Conservation (phyloP, 2,113 vertebrate species). For the Alouatta palliata region DNA sequence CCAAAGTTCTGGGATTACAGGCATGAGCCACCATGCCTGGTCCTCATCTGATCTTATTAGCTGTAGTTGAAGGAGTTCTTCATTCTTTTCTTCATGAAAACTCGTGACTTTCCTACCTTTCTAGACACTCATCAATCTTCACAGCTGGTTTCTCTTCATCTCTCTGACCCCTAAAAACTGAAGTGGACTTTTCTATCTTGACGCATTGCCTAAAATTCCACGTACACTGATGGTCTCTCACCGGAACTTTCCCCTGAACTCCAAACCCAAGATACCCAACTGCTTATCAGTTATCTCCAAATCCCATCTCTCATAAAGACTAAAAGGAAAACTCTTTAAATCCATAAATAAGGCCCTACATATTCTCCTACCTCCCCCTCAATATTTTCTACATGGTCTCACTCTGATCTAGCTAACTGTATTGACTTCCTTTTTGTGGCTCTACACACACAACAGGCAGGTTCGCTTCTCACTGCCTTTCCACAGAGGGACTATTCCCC, state of each 20-base stretch:
- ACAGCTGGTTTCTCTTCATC: not conserved
- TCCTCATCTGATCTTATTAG: not conserved
- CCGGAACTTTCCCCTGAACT: not conserved
- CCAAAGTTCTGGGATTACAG: too few species aligned
- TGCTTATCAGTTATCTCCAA: not conserved
- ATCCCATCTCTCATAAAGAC: not conserved
- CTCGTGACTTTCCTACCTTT: not conserved
- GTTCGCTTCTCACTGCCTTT: not conserved
- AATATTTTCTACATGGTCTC: not conserved
- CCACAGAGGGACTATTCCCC: not conserved
- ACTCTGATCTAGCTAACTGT: not conserved
- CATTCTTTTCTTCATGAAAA: slow-evolving; percentile 17
- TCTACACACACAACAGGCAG: not conserved
- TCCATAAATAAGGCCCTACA: not conserved
- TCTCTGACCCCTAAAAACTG: not conserved
- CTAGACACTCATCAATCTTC: not conserved
- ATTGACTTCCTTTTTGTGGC: not conserved
- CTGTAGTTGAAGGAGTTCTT: not conserved
- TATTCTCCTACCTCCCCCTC: not conserved
- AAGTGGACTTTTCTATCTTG: not conserved
- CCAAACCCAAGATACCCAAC: not conserved
- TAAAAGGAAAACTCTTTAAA: not conserved
- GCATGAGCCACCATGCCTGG: too few species aligned
- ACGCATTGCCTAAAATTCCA: not conserved
- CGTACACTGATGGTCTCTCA: not conserved